phyloP scores from a whole-genome alignment of 2,888 invertebrate species.

The Acronicta aceris region DNA sequence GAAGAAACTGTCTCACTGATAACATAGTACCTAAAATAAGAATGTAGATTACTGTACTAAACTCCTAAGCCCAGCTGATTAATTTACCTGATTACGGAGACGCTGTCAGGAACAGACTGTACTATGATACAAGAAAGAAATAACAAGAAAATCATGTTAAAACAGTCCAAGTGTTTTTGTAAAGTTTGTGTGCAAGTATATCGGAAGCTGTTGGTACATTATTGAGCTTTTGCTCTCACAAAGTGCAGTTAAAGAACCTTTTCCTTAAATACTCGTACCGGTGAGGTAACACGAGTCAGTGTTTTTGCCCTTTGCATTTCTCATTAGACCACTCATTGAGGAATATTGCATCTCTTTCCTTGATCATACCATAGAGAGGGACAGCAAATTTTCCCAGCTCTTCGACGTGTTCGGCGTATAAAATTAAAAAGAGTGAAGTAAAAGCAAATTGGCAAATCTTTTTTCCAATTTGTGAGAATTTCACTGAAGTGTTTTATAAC shows the following conservation, averaged over 20 bases:
- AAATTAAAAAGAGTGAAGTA: slow-evolving; percentile 46
- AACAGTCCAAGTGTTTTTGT: too few species aligned
- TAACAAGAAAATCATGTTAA: too few species aligned
- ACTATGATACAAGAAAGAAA: too few species aligned
- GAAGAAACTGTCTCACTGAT: too few species aligned
- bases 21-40: too few species aligned
- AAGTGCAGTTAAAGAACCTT: slow-evolving; percentile 32
- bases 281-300: slow-evolving; percentile 46
- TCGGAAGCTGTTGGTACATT: background rate
- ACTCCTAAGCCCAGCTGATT: too few species aligned
- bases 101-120: too few species aligned
- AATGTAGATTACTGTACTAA: too few species aligned
- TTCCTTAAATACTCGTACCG: slow-evolving; percentile 27
- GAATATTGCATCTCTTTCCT: slow-evolving; percentile 37
- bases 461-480: slow-evolving; percentile 49
- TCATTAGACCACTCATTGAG: slow-evolving; percentile 59
- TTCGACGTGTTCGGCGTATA: slow-evolving; percentile 34
- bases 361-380: slow-evolving; percentile 11
- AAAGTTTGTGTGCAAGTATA: background rate
- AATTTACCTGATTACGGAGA: too few species aligned
- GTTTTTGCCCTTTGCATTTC: slow-evolving; percentile 56
- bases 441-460: slow-evolving; percentile 55
- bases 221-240: slow-evolving; percentile 7
- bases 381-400: slow-evolving; percentile 34
- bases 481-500: slow-evolving; percentile 53